A percentile compares a stretch with the other conserved stretches of the same genome.
Conservation (phyloP, 1,140 invertebrate species). For the Ylistrum balloti region DNA sequence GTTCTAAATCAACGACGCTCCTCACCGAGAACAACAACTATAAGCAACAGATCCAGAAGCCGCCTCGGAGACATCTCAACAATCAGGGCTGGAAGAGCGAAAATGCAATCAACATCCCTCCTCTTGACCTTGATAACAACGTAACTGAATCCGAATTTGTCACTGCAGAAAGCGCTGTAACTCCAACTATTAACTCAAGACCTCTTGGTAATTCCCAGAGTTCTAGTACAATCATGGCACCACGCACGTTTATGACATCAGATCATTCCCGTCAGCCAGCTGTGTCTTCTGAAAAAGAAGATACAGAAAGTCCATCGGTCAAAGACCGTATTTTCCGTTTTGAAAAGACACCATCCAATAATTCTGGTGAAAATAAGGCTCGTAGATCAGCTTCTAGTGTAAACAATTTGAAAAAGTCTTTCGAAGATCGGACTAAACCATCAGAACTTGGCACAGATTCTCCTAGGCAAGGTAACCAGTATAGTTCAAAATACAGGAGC, state of each 20-base stretch:
- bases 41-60: constrained; percentile 61
- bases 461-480: constrained; percentile 3
- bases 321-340: constrained; percentile 60
- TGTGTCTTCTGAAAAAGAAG: not conserved
- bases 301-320: constrained; percentile 57
- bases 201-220: constrained; percentile 51
- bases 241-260: constrained; percentile 53
- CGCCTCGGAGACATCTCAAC: constrained; percentile 63
- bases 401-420: constrained; percentile 40
- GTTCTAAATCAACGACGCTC: constrained; percentile 68
- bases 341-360: constrained; percentile 58
- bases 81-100: constrained; percentile 58
- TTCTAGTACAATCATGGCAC: constrained; percentile 55
- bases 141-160: constrained; percentile 48
- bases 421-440: constrained; percentile 42
- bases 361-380: constrained; percentile 50
- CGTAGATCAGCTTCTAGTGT: not conserved
- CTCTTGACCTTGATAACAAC: constrained; percentile 41
- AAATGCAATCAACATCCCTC: constrained; percentile 30
- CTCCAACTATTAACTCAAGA: not conserved
- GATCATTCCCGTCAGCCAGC: constrained; percentile 29
- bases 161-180: not conserved
- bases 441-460: not conserved
- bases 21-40: constrained; percentile 58
- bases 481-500: not conserved